These are phyloP conservation scores for Anguilla pacifica DNA, from an alignment of 2,797 vertebrate species.

Conservation along the genomic window DNA sequence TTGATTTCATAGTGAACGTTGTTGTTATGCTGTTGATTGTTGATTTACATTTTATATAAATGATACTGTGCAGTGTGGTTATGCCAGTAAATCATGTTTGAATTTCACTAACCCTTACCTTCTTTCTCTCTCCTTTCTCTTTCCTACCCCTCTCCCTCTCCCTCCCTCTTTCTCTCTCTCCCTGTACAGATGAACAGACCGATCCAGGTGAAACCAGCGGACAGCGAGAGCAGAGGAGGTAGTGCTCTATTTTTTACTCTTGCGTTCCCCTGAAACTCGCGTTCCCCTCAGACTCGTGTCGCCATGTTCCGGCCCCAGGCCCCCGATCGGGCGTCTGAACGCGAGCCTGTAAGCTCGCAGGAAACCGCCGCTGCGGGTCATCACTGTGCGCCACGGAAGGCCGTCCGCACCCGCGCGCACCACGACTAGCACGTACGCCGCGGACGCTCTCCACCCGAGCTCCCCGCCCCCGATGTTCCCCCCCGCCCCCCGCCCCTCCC, in stretches of 20 bases:
- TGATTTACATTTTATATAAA: neutral
- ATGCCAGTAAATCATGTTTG: neutral
- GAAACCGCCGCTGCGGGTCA: neutral
- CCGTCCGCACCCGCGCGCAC: no score
- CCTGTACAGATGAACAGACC: conserved; percentile 93
- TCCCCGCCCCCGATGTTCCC: neutral
- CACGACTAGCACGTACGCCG: no score
- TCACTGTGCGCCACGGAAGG: neutral
- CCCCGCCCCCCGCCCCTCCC: neutral
- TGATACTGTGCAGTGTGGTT: neutral
- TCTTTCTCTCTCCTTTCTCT: conserved; percentile 24
- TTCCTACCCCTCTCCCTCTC: conserved; percentile 39
- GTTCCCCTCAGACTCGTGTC: conserved; percentile 64
- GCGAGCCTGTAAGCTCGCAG: neutral
- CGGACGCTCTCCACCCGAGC: neutral
- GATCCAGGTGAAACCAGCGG: conserved; percentile 98
- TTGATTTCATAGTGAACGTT: neutral
- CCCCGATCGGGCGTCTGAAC: conserved; percentile 43
- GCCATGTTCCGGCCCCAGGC: conserved; percentile 61
- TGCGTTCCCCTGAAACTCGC: conserved; percentile 8
- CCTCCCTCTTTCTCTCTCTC: conserved; percentile 39
- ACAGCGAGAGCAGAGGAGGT: conserved; percentile 99
- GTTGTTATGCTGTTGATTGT: neutral
- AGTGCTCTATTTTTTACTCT: conserved; percentile 54
- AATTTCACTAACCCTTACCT: conserved; percentile 32